phyloP scores from a whole-genome alignment of 2,888 invertebrate genomes.

The Smittia sp. region DNA sequence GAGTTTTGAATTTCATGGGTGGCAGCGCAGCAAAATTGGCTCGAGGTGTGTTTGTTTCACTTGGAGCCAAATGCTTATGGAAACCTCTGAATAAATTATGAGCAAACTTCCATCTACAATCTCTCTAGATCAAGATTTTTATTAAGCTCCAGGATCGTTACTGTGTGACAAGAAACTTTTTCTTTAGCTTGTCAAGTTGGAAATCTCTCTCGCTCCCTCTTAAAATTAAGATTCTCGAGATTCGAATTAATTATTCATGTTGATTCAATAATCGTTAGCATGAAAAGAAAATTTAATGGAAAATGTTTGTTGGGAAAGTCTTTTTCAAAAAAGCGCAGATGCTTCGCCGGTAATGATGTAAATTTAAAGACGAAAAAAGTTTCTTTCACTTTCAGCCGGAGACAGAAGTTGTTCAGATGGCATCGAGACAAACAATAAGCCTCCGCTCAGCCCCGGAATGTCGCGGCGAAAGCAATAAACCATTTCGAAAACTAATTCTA shows the following conservation, averaged over 20 bases:
- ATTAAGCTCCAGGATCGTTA: neutral
- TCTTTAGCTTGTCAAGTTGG: neutral
- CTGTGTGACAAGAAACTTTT: neutral
- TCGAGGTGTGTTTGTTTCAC: neutral
- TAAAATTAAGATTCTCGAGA: constrained; percentile 1
- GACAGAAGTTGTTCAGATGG: too few species aligned
- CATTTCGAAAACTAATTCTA: too few species aligned
- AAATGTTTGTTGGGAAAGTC: constrained; percentile 7
- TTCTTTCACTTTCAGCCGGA: neutral
- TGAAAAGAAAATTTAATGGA: constrained; percentile 6
- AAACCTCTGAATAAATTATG: constrained; percentile 9
- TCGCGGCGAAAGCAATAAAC: too few species aligned
- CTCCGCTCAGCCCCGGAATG: too few species aligned
- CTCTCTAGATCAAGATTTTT: neutral
- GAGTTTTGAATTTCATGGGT: neutral
- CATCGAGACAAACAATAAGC: too few species aligned
- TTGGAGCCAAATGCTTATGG: neutral
- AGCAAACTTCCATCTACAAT: neutral
- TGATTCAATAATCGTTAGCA: constrained; percentile 9
- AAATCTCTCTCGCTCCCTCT: neutral
- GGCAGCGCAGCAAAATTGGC: neutral
- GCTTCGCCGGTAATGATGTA: neutral
- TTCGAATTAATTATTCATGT: constrained; percentile 17
- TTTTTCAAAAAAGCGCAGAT: neutral
- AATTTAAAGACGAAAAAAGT: neutral